Evolutionary conservation across 2,888 invertebrate genomes (phyloP), one percentile per base, ranked within the genome.

Genomic region (Cepaea hortensis): DNA sequence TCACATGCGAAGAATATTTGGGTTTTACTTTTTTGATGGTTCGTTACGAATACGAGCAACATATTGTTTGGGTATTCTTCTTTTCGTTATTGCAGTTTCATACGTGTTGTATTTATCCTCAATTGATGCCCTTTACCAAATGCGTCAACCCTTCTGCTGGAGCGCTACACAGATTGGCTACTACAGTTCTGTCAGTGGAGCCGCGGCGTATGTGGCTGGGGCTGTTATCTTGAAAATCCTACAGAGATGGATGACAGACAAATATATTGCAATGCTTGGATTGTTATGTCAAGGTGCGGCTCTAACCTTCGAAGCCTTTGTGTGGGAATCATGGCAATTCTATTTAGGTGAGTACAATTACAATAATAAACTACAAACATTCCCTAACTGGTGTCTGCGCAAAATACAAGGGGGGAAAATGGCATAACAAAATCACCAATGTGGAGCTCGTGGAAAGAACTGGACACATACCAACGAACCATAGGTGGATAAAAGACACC

Each of bases 111-210:
- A 75, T 50, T 15, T 68, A 9, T 23, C 70, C 55, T n/a, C 80
- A 3, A n/a, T 85, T 35, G 87, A 87, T 75, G 82, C 83, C 23
- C 76, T 88, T n/a, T 88, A 84, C 48, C 75, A 73, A 61, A 81
- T 88, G 79, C 84, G 85, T 48, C 35, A 73, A 13, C 88, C 88
- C 13, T 84, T 88, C 62, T 88, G 88, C 84, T 88, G 88, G 88
- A 50, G 65, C 23, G 81, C 88, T 13, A 73, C 55, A 55, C 48
- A 85, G 68, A 87, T 88, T 46, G 88, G 88, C 23, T 20, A 85
- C 81, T 88, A 85, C 75, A 35, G 4, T 7, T 85, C 85, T 18
- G 9, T 85, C 65, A 79, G 85, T 18, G 35, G 80, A 2, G 85
- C 81, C 46, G 85, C 73, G 48, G 72, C 85, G 0, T 62, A 68